These are phyloP conservation scores for Orchesellides sinensis DNA, from an alignment of 2,888 invertebrate species.

Conservation along the genomic window DNA sequence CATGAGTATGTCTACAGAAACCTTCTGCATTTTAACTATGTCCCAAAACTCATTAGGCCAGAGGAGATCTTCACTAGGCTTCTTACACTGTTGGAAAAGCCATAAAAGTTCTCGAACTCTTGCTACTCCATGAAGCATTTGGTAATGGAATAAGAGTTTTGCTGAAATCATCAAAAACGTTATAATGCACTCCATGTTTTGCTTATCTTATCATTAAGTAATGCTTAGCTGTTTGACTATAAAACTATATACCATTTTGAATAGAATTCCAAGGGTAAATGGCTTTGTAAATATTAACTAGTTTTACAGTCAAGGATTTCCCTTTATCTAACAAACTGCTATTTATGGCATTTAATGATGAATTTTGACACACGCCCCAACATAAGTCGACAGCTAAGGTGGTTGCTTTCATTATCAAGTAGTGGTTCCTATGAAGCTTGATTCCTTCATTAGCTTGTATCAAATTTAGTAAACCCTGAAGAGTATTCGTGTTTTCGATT, in stretches of 20 bases:
- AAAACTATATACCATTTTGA: constrained; percentile 32
- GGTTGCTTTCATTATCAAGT: constrained; percentile 51
- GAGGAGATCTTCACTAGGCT: constrained; percentile 14
- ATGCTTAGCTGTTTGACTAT: not conserved
- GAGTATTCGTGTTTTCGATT: not conserved
- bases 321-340: constrained; percentile 17
- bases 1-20: constrained; percentile 35
- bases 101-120: constrained; percentile 25
- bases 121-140: constrained; percentile 31
- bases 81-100: constrained; percentile 18
- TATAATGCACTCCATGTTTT: too few relatives aligned
- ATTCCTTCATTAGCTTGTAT: constrained; percentile 13
- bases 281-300: constrained; percentile 28
- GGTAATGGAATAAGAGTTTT: constrained; percentile 35
- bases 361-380: constrained; percentile 54
- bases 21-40: constrained; percentile 42
- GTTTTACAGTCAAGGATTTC: constrained; percentile 35
- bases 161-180: constrained; percentile 8
- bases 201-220: too few relatives aligned
- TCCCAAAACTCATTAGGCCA: constrained; percentile 58
- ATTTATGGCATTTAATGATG: constrained; percentile 31
- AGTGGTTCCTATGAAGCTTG: constrained; percentile 53
- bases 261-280: constrained; percentile 56
- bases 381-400: constrained; percentile 35
- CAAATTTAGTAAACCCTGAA: constrained; percentile 27